phyloP scores from a whole-genome alignment of 2,113 vertebrate species.

The Nasalis larvatus region DNA sequence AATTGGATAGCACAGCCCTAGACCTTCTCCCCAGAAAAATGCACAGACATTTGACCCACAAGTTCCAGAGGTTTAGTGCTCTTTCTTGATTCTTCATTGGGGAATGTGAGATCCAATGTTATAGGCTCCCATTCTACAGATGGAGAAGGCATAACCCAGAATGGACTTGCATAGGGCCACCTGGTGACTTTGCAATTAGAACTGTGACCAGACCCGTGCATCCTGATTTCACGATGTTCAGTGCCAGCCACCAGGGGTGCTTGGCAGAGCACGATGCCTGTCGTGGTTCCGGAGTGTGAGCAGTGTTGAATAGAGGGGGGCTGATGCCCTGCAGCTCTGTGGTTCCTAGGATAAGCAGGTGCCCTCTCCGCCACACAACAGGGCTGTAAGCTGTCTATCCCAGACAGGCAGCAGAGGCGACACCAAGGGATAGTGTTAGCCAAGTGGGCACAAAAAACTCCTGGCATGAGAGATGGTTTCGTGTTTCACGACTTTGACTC shows the following conservation, averaged over 20 bases:
- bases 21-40: accelerated
- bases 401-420: not conserved
- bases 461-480: accelerated
- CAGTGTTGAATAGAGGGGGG: accelerated
- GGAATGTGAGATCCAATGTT: not conserved
- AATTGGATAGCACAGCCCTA: not conserved
- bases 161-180: not conserved
- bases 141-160: not conserved
- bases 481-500: not conserved
- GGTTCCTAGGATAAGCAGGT: accelerated
- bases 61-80: too few relatives aligned
- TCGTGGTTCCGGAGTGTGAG: not conserved
- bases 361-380: not conserved
- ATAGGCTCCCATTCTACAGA: not conserved
- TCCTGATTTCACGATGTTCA: too few relatives aligned
- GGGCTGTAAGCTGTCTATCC: not conserved
- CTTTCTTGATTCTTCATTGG: not conserved
- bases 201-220: not conserved
- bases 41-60: not conserved
- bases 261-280: accelerated
- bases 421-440: not conserved
- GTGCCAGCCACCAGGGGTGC: accelerated
- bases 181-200: not conserved
- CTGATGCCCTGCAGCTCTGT: not conserved
- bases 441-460: too few relatives aligned